These are phyloP conservation scores for Prietella phreatophila DNA, from an alignment of 2,113 vertebrate species.

Conservation along the genomic window DNA sequence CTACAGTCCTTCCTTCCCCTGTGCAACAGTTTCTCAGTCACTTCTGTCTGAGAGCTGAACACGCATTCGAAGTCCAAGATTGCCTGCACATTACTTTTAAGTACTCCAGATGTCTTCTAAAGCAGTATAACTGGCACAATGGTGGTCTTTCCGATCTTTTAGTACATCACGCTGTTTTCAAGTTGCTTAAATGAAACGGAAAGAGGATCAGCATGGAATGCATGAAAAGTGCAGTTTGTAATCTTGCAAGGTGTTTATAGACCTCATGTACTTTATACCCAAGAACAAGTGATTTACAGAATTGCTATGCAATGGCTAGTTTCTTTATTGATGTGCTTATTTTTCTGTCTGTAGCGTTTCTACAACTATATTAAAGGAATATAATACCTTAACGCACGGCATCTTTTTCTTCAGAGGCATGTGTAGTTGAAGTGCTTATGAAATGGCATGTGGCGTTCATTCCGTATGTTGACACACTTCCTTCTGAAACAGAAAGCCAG, in stretches of 20 bases:
- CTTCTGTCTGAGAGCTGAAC: neutral
- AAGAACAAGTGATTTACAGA: neutral
- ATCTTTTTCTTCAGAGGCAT: neutral
- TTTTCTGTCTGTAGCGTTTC: neutral
- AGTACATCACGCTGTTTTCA: neutral
- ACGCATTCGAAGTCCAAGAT: neutral
- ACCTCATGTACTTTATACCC: neutral
- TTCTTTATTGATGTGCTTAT: neutral
- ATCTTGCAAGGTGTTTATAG: neutral
- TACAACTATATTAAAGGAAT: neutral
- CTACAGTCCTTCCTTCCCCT: neutral
- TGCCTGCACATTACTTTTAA: neutral
- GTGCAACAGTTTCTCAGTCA: neutral
- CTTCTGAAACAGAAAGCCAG: neutral
- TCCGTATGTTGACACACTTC: neutral
- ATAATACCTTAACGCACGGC: rapidly evolving
- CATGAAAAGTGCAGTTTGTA: neutral
- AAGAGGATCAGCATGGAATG: neutral
- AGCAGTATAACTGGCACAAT: neutral
- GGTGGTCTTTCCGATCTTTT: neutral
- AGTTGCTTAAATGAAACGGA: neutral
- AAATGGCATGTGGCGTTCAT: neutral
- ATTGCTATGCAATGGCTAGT: neutral
- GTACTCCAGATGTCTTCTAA: too few relatives aligned
- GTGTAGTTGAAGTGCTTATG: neutral